Evolutionary conservation across 1,140 invertebrate species (phyloP).

Genomic region (Neocloeon triangulifer): DNA sequence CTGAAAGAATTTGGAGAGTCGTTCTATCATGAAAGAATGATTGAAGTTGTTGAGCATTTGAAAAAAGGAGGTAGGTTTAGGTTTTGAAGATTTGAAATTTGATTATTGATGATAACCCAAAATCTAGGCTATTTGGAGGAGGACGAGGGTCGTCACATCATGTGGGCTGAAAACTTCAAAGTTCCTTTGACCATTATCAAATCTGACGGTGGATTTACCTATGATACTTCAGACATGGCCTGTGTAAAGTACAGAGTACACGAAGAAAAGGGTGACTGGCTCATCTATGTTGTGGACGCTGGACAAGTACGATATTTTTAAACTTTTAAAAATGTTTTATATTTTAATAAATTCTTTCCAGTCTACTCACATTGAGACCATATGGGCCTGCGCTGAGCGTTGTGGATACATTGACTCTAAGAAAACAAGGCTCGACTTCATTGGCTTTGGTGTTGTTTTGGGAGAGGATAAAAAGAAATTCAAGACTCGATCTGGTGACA

Average conservation of each 20-base stretch:
- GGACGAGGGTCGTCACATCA: constrained; percentile 83
- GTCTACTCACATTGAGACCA: constrained; percentile 58
- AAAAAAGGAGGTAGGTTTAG: constrained; percentile 29
- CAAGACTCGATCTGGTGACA: constrained; percentile 95
- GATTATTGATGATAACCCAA: not conserved
- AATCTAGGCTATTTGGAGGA: constrained; percentile 36
- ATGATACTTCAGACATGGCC: constrained; percentile 97
- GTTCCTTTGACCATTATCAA: constrained; percentile 91
- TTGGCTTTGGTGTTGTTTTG: constrained; percentile 89
- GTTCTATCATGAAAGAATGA: constrained; percentile 91
- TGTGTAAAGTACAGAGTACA: constrained; percentile 67
- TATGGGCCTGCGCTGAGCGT: constrained; percentile 44
- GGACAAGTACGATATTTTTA: constrained; percentile 45
- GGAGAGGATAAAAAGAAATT: constrained; percentile 99
- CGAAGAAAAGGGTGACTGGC: constrained; percentile 72
- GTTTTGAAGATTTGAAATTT: constrained; percentile 1
- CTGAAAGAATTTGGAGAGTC: constrained; percentile 84
- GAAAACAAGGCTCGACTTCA: constrained; percentile 59
- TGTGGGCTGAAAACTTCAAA: constrained; percentile 41
- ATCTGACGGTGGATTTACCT: constrained; percentile 95
- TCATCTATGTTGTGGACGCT: constrained; percentile 89
- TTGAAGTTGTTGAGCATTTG: constrained; percentile 56
- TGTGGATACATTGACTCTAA: constrained; percentile 42
- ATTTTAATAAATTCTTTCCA: constrained; percentile 11
- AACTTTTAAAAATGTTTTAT: not conserved